Evolutionary conservation across 2,797 vertebrate species (phyloP).

Genomic region (Sylvia borin): DNA sequence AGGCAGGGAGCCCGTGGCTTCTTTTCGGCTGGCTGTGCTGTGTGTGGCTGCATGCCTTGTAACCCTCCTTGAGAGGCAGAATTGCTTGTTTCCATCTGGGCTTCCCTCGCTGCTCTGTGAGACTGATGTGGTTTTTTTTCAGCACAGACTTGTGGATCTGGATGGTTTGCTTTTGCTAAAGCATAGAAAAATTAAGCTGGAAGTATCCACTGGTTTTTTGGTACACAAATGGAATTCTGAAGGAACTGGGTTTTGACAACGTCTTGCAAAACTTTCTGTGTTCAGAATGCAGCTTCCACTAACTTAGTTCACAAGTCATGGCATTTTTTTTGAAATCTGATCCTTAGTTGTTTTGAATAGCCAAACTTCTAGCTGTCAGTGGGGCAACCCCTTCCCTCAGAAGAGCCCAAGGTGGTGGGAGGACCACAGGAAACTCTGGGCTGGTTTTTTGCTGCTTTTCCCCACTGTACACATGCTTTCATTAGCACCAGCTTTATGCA

Average conservation of each 20-base stretch:
- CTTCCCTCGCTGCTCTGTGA: background rate
- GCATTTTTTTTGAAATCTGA: background rate
- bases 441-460: background rate
- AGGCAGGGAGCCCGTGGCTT: background rate
- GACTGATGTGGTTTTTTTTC: background rate
- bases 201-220: background rate
- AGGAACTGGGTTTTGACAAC: background rate
- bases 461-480: background rate
- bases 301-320: background rate
- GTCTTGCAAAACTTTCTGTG: background rate
- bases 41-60: slow-evolving; percentile 45
- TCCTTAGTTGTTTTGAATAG: background rate
- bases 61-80: slow-evolving; percentile 6
- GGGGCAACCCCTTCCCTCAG: background rate
- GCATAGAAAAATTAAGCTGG: background rate
- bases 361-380: background rate
- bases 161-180: background rate
- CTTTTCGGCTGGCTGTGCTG: background rate
- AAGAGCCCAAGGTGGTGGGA: background rate
- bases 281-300: background rate
- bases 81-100: slow-evolving; percentile 47
- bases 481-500: background rate
- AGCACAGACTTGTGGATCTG: background rate
- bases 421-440: background rate
- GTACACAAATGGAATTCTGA: background rate